Base-by-base conservation (phyloP, 2,113 vertebrate species). In the Pluvianellus socialis region DNA sequence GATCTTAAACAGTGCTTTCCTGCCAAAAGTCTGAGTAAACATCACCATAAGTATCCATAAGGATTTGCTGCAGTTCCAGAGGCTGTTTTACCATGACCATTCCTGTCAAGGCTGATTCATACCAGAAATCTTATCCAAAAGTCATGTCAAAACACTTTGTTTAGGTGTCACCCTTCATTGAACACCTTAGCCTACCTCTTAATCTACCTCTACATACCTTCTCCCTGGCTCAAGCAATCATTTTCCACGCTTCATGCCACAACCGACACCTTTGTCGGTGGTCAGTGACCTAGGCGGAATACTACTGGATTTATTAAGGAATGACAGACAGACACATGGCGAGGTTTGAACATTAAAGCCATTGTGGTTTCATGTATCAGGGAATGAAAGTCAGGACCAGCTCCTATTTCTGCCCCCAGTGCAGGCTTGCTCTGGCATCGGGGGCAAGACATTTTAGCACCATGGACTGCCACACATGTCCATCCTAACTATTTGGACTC, bases 291-390 rank as follows among this genome's bases (percentile, higher is more conserved):
- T 40, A n/a, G 66, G 53, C 33, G 70, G 56, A 92, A 87, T 28
- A 85, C 61, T 68, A 72, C 56, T 75, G 70, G 86, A 24, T 84
- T 68, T 86, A 30, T 63, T n/a, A 68, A 49, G 86, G 84, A 77
- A 72, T 80, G 91, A 91, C 53, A 93, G 70, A 49, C 32, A 79
- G 80, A 84, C 45, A 71, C n/a, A 33, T 4, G n/a, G 59, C 4
- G 17, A 94, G 44, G 61, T 90, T 84, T 49, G 50, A 86, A 83
- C 56, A 50, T 74, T 45, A 80, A 58, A 90, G 82, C 40, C 65
- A 81, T 35, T 87, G 72, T 73, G 86, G 90, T 93, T 96, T 95
- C 82, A 74, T 42, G 67, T 89, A 21, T 86, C 93, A 84, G 63
- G 55, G 73, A 84, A 59, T 72, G 12, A 44, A 70, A 92, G 33